phyloP scores from a whole-genome alignment of 2,113 vertebrate genomes.

The Corydoras sp. region DNA sequence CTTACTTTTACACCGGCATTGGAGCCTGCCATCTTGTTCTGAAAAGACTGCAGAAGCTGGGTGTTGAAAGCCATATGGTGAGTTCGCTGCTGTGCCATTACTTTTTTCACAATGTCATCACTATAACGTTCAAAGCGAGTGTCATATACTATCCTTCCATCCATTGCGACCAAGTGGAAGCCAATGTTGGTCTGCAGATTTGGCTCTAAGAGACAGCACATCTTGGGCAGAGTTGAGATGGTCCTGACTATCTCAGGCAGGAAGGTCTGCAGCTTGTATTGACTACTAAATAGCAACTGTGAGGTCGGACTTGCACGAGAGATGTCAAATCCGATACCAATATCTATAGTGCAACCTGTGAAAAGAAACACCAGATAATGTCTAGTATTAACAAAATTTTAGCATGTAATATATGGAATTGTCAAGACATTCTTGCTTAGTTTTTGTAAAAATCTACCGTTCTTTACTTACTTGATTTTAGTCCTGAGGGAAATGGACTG shows the following conservation, averaged over 20 bases:
- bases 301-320: conserved; percentile 41
- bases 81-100: conserved; percentile 53
- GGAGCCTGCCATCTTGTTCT: conserved; percentile 56
- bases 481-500: not conserved
- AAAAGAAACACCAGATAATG: conserved; percentile 11
- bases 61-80: conserved; percentile 62
- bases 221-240: conserved; percentile 46
- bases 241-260: conserved; percentile 56
- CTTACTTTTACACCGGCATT: conserved; percentile 60
- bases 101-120: conserved; percentile 57
- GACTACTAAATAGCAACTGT: conserved; percentile 48
- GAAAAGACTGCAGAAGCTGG: conserved; percentile 65
- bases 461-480: not conserved
- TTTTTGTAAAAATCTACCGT: not conserved
- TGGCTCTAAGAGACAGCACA: conserved; percentile 53
- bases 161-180: conserved; percentile 54
- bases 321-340: conserved; percentile 78
- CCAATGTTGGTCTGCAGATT: conserved; percentile 45
- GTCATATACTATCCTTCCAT: conserved; percentile 58
- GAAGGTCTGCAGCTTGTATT: conserved; percentile 53
- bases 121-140: conserved; percentile 65
- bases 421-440: not conserved
- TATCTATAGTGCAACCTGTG: conserved; percentile 70
- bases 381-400: not conserved
- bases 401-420: not conserved